phyloP scores from a whole-genome alignment of 2,797 vertebrate species.

The Epinephelus awoara region DNA sequence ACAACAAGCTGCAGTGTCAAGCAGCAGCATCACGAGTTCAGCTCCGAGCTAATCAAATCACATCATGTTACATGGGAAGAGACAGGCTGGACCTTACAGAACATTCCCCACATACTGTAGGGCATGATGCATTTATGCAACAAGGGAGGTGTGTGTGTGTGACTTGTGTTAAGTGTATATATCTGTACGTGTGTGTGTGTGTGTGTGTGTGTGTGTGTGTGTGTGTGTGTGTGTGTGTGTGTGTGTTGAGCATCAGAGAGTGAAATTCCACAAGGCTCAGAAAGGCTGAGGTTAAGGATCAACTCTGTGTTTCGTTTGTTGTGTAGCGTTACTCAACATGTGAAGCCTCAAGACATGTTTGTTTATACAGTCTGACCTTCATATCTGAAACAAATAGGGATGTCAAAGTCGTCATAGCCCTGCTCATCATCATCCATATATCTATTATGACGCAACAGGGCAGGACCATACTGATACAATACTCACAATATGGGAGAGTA shows the following conservation, averaged over 20 bases:
- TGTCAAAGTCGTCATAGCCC: neutral
- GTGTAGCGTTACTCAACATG: too few species aligned
- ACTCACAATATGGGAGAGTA: neutral
- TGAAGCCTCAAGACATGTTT: neutral
- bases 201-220: neutral
- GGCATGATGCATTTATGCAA: constrained; percentile 1
- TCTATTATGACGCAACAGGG: too few species aligned
- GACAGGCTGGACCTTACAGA: constrained; percentile 10
- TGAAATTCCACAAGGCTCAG: constrained; percentile 39
- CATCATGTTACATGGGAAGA: constrained; percentile 26
- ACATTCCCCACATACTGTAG: constrained; percentile 35
- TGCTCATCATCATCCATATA: neutral
- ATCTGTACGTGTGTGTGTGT: neutral
- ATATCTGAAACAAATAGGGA: neutral
- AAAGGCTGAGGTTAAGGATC: constrained; percentile 32
- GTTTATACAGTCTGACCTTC: neutral
- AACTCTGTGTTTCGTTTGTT: neutral
- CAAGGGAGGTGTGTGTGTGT: neutral
- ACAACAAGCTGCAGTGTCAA: neutral
- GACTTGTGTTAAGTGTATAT: neutral
- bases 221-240: neutral
- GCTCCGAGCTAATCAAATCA: constrained; percentile 51
- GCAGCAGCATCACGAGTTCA: constrained; percentile 52
- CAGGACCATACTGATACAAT: neutral
- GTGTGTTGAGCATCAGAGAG: neutral